Conservation (phyloP, 2,888 invertebrate species). For the Patella depressa region DNA sequence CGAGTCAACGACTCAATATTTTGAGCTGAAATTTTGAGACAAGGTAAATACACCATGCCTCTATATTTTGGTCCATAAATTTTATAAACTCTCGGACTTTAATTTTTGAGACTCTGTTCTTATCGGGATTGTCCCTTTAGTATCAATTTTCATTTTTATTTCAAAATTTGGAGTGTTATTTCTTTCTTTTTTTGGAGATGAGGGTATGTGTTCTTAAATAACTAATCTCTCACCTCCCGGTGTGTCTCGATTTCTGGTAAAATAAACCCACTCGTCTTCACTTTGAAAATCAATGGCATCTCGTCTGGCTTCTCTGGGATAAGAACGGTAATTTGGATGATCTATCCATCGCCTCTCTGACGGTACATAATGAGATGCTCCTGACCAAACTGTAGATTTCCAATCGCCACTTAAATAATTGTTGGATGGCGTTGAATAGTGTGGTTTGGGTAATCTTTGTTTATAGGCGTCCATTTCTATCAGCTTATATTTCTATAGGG, state of each 20-base stretch:
- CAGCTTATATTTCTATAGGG: too few species aligned
- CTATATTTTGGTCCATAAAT: too few species aligned
- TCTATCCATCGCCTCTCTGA: slow-evolving; percentile 61
- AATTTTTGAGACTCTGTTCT: too few species aligned
- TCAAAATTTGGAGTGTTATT: too few species aligned
- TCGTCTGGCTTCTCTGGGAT: slow-evolving; percentile 54
- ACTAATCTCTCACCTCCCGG: slow-evolving; percentile 48
- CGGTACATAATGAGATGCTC: slow-evolving; percentile 62
- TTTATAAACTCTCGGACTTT: too few species aligned
- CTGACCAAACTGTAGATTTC: slow-evolving; percentile 57
- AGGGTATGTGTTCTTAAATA: too few species aligned
- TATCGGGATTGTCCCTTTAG: too few species aligned
- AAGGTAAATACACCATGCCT: too few species aligned
- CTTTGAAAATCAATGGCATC: slow-evolving; percentile 64
- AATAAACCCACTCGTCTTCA: slow-evolving; percentile 62
- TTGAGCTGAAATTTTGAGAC: too few species aligned
- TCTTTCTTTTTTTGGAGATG: too few species aligned
- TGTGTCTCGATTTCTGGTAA: slow-evolving; percentile 59
- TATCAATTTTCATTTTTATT: too few species aligned
- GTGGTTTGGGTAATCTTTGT: slow-evolving; percentile 37
- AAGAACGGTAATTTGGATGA: slow-evolving; percentile 55
- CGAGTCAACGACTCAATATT: too few species aligned
- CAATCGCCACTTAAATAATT: slow-evolving; percentile 61
- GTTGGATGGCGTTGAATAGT: slow-evolving; percentile 54
- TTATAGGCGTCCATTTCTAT: neutral